Evolutionary conservation across 2,888 invertebrate genomes (phyloP).

Genomic region (Thereva unica): DNA sequence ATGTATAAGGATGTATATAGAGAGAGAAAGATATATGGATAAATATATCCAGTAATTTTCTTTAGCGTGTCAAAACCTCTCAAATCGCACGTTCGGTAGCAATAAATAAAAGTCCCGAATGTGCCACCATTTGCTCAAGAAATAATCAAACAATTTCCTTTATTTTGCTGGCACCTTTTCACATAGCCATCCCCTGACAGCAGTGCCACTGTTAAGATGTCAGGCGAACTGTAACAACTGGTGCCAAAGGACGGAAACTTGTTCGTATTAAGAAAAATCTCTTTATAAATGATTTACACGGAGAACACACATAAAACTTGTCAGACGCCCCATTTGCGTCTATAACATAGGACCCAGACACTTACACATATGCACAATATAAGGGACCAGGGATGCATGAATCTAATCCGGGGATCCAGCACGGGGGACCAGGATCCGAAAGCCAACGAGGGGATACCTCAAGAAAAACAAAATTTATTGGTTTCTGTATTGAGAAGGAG

Average conservation of each 20-base stretch:
- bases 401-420: conserved; percentile 2
- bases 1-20: too few relatives aligned
- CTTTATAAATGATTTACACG: conserved; percentile 35
- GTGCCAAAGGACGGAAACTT: conserved; percentile 33
- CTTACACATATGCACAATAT: conserved; percentile 9
- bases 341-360: conserved; percentile 3
- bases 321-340: conserved; percentile 40
- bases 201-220: conserved; percentile 25
- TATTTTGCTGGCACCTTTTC: conserved; percentile 20
- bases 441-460: conserved; percentile 2
- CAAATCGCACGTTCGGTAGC: conserved; percentile 36
- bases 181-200: background rate
- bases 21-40: too few relatives aligned
- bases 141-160: conserved; percentile 34
- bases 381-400: background rate
- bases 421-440: conserved; percentile 1
- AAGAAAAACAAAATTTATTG: conserved; percentile 41
- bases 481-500: conserved; percentile 38
- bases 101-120: conserved; percentile 39
- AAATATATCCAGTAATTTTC: background rate
- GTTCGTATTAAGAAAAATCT: conserved; percentile 35
- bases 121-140: conserved; percentile 26
- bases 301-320: conserved; percentile 41
- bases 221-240: conserved; percentile 34
- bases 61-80: conserved; percentile 16